phyloP scores from a whole-genome alignment of 2,113 vertebrate species.

The Ptychochromis oligacanthus region DNA sequence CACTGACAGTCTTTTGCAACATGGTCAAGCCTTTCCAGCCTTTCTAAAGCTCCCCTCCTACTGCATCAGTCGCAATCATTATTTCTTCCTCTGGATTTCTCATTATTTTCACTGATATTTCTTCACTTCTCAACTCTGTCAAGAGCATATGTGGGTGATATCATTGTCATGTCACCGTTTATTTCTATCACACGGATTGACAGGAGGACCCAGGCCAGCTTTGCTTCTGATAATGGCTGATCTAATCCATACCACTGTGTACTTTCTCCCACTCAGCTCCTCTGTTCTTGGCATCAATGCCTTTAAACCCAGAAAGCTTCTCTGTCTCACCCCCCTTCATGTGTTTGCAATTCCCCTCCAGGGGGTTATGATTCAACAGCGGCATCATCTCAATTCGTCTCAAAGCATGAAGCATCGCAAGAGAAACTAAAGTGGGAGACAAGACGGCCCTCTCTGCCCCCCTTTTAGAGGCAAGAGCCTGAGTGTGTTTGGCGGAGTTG shows the following conservation, averaged over 20 bases:
- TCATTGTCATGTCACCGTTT: slow-evolving; percentile 67
- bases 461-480: slow-evolving; percentile 63
- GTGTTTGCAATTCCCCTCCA: slow-evolving; percentile 79
- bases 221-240: slow-evolving; percentile 74
- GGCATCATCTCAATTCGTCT: slow-evolving; percentile 75
- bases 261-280: slow-evolving; percentile 73
- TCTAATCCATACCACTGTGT: slow-evolving; percentile 73
- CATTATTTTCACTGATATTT: slow-evolving; percentile 53
- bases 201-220: slow-evolving; percentile 58
- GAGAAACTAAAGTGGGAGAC: slow-evolving; percentile 71
- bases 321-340: slow-evolving; percentile 65
- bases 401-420: slow-evolving; percentile 74
- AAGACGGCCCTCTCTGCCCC: slow-evolving; percentile 56
- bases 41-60: slow-evolving; percentile 14
- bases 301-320: slow-evolving; percentile 69
- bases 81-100: slow-evolving; percentile 58
- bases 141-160: slow-evolving; percentile 67
- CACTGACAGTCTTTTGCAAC: slow-evolving; percentile 36
- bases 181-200: slow-evolving; percentile 66
- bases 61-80: slow-evolving; percentile 46
- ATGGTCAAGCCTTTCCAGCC: slow-evolving; percentile 33
- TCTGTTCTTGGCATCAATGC: slow-evolving; percentile 67
- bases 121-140: slow-evolving; percentile 58
- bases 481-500: slow-evolving; percentile 75
- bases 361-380: slow-evolving; percentile 79